phyloP scores from a whole-genome alignment of 2,888 invertebrate genomes.

The Schizaphis graminum region DNA sequence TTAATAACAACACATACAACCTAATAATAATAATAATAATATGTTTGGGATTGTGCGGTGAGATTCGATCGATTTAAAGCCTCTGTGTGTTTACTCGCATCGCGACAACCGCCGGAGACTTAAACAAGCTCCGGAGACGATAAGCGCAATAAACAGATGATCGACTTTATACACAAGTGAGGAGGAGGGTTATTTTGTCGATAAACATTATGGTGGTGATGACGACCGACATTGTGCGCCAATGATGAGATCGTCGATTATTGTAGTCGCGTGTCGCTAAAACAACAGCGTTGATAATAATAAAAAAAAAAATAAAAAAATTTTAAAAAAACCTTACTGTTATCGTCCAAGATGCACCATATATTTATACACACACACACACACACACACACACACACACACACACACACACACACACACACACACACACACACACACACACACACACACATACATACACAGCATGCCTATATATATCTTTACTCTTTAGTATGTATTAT shows the following conservation, averaged over 20 bases:
- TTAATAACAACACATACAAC: conserved; percentile 44
- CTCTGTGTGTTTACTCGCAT: conserved; percentile 4
- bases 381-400: not conserved
- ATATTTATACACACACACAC: not conserved
- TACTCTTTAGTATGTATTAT: conserved; percentile 18
- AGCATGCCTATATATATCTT: not conserved
- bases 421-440: not conserved
- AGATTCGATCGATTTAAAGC: conserved; percentile 46
- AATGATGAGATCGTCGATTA: conserved; percentile 33
- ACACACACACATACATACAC: not conserved
- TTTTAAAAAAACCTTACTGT: not conserved
- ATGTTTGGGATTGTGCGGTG: not conserved
- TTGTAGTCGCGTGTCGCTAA: conserved; percentile 39
- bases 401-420: too few relatives aligned
- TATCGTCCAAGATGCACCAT: conserved; percentile 25
- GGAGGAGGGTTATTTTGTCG: conserved; percentile 34
- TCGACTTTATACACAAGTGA: not conserved
- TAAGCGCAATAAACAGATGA: conserved; percentile 28
- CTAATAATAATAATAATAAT: conserved; percentile 6
- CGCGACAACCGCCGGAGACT: conserved; percentile 47
- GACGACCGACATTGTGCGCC: not conserved
- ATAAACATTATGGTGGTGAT: conserved; percentile 36
- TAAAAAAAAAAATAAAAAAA: not conserved
- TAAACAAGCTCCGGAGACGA: conserved; percentile 46
- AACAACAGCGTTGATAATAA: conserved; percentile 42